Evolutionary conservation across 2,113 vertebrate genomes (phyloP), one percentile per base, ranked within the genome.

Genomic region (Todiramphus chloris): DNA sequence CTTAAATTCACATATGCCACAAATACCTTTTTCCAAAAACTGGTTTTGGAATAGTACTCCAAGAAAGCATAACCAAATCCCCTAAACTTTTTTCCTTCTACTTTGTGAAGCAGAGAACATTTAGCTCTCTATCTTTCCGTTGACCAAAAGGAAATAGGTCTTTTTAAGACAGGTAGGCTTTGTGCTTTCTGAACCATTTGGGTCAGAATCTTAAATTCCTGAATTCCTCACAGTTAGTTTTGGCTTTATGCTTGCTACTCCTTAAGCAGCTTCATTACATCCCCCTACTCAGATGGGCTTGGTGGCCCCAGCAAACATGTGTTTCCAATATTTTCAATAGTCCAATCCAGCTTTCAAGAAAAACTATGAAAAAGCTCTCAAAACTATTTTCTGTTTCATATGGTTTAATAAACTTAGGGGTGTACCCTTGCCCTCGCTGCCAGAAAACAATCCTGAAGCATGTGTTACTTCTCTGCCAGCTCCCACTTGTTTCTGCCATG

Each of bases 271-370:
- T 94, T 95, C 59, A 55, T 95, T 94, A 83, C 73, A 50, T 92
- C 63, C 48, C 41, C 74, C 56, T 85, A 31, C 58, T 72, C 58
- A 35, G 46, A 91, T 84, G 69, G 69, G 31, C 31, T 83, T 77
- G 50, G 51, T 94, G 87, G 73, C 77, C 77, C 83, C 64, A 70
- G 79, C 46, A 56, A 78, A 89, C 96, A 93, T 87, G 23, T 91
- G 87, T 95, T 97, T 95, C 84, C 90, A 96, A 89, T 96, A 94
- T 95, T 78, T 95, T 94, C 51, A 75, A 27, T 75, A 77, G 51
- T 84, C 91, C 82, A 70, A 5, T 87, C 60, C 77, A 94, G 23
- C 68, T 94, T 93, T 78, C 44, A 91, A 75, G 69, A 74, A 86
- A 62, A 89, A 69, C 28, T 51, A 92, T 27, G 41, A 59, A 77